phyloP scores from a whole-genome alignment of 2,113 vertebrate genomes.

The Gallinago undulata region DNA sequence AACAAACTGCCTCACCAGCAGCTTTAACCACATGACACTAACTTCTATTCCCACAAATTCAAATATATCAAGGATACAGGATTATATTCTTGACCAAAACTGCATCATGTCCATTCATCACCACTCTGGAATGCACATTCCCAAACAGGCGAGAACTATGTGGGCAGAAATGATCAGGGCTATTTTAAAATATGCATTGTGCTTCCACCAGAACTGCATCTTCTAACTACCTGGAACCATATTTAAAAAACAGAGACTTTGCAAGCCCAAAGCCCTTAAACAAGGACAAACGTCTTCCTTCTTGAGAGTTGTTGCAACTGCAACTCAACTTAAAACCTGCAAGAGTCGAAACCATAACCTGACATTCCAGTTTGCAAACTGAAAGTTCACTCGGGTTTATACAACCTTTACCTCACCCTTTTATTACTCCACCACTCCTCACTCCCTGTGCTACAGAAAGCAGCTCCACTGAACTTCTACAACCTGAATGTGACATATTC shows the following conservation, averaged over 20 bases:
- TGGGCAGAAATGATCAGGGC: background rate
- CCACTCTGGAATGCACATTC: constrained; percentile 30
- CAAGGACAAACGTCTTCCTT: background rate
- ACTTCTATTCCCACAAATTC: background rate
- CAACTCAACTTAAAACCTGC: background rate
- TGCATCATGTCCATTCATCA: constrained; percentile 15
- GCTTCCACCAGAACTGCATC: background rate
- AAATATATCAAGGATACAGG: background rate
- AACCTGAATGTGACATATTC: background rate
- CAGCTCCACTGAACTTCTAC: background rate
- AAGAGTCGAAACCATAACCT: background rate
- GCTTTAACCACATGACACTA: background rate
- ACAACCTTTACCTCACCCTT: background rate
- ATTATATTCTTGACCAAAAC: constrained; percentile 2
- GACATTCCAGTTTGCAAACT: background rate
- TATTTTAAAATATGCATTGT: background rate
- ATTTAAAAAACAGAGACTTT: background rate
- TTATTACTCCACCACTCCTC: background rate
- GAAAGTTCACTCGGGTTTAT: background rate
- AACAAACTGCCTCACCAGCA: background rate
- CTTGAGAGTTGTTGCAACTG: background rate
- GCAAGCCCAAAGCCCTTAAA: background rate
- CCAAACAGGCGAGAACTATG: background rate
- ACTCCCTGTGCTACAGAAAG: background rate
- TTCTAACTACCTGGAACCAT: background rate